phyloP scores from a whole-genome alignment of 2,797 vertebrate species.

The Sebastiscus tertius region DNA sequence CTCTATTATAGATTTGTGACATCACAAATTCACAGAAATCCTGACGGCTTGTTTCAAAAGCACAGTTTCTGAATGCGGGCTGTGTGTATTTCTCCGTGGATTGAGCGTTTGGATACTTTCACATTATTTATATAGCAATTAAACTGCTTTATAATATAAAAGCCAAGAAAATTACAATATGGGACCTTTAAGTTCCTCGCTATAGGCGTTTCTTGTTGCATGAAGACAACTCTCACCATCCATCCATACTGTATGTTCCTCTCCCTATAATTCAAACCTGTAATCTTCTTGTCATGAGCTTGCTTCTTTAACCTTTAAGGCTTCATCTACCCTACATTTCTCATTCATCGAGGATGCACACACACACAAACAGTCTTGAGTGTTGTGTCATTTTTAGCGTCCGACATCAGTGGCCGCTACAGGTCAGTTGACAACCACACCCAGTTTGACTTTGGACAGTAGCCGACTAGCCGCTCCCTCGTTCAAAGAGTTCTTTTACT shows the following conservation, averaged over 20 bases:
- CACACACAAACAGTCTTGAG: background rate
- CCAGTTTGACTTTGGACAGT: slow-evolving; percentile 24
- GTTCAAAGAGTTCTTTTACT: slow-evolving; percentile 25
- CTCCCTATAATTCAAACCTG: background rate
- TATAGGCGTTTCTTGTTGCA: background rate
- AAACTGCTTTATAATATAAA: too few species aligned
- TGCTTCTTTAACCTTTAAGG: slow-evolving; percentile 3
- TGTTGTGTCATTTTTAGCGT: slow-evolving; percentile 19
- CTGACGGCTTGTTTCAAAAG: too few species aligned
- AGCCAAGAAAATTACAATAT: too few species aligned
- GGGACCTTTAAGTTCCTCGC: background rate
- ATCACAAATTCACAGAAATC: too few species aligned
- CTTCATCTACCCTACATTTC: background rate
- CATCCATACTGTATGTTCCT: background rate
- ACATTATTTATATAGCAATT: too few species aligned
- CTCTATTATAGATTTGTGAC: too few species aligned
- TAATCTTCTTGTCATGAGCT: background rate
- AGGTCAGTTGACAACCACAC: slow-evolving; percentile 42
- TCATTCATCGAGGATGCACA: background rate
- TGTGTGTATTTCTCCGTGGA: too few species aligned
- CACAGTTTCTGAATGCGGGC: too few species aligned
- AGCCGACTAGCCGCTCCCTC: background rate
- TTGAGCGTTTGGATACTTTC: too few species aligned
- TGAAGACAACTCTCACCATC: background rate
- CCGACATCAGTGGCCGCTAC: background rate